Evolutionary conservation across 2,888 invertebrate species (phyloP), one percentile per base, ranked within the genome.

Genomic region (Acanthosoma haemorrhoidale): DNA sequence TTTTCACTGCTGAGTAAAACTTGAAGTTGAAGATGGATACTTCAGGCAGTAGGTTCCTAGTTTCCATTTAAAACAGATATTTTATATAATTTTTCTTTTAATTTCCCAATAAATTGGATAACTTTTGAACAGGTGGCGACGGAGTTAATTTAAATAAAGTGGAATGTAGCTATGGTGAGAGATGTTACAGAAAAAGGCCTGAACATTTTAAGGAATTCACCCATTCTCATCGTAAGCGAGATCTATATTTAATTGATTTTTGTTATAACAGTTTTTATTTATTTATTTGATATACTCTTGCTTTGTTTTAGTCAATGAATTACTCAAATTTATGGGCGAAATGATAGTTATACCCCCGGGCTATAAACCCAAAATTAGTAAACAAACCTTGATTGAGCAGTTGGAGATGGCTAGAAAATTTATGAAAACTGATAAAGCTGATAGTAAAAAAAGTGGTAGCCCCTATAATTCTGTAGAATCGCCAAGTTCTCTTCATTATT

Each of bases 141-240:
- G 51, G 25, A n/a, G 21, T 3, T 4, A 51, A n/a, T 13, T 13
- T 16, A 2, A 51, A 51, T 32, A 67, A 67, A 57, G 15, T 67
- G 9, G 71, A 71, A 58, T 75, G 75, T 67, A 38, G 43, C 9
- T 93, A 90, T 79, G 89, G 87, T 6, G 86, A 86, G 31, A 86
- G 85, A 75, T 95, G 95, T 77, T 94, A 90, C 77, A 84, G 95
- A 67, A 86, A 87, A 76, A 94, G 94, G 82, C 91, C 92, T 0
- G 85, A 88, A 70, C 96, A 96, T 80, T 90, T 94, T 73, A 84
- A 84, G 72, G 90, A 94, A 79, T 93, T 85, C 79, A 84, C 85
- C 36, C 95, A 95, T 83, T 85, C 87, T 8, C 90, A 92, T 78
- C 84, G 92, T 92, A 83, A 85, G 85, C 82, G 13, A 16, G 2